A percentile compares a stretch with the other conserved stretches of the same genome.
Evolutionary conservation across 2,113 vertebrate genomes (phyloP).

Genomic region (Haliaeetus leucogaster): DNA sequence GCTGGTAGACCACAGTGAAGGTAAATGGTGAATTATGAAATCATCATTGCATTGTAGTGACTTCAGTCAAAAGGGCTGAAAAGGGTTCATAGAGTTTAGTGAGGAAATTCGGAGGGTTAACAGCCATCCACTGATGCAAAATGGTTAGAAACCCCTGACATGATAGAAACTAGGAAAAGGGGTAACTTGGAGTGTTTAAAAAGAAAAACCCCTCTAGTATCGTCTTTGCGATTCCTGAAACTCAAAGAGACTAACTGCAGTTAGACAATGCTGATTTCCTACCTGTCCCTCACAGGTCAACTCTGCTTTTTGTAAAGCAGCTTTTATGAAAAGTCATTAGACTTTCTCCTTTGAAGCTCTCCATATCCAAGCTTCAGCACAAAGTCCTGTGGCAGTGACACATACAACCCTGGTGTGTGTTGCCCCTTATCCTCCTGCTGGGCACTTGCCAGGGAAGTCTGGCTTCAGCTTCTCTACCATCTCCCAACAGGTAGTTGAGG

Average conservation of each 20-base stretch:
- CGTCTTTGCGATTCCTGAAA: background rate
- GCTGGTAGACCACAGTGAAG: background rate
- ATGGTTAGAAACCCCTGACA: background rate
- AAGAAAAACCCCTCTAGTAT: background rate
- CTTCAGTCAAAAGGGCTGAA: background rate
- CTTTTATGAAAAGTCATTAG: background rate
- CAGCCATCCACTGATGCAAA: background rate
- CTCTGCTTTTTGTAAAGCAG: background rate
- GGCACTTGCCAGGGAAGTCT: background rate
- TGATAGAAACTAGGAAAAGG: background rate
- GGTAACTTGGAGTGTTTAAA: background rate
- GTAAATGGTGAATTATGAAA: background rate
- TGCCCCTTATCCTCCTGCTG: background rate
- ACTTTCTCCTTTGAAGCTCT: background rate
- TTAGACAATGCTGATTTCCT: background rate
- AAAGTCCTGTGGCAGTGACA: background rate
- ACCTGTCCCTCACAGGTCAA: background rate
- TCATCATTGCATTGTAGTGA: background rate
- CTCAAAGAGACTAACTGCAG: background rate
- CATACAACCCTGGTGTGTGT: background rate
- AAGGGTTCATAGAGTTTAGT: background rate
- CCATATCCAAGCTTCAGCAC: background rate
- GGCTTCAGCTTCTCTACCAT: background rate
- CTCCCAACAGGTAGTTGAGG: background rate
- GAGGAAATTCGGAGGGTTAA: background rate